Conservation (phyloP, 2,888 invertebrate genomes). For the Ophion costatus region DNA sequence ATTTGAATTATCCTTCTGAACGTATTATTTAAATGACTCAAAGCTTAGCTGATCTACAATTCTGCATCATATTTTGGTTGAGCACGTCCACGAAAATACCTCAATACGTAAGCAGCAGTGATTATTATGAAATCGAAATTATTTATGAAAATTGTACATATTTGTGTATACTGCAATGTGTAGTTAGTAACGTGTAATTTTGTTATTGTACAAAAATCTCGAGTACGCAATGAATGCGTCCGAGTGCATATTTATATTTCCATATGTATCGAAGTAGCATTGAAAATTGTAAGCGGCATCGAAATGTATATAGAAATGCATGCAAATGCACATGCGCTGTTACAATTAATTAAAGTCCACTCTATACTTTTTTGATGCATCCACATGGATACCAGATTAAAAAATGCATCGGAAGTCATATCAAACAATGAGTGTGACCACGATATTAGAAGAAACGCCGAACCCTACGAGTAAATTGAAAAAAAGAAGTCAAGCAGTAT, state of each 20-base stretch:
- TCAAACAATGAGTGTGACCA: background rate
- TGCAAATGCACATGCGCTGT: background rate
- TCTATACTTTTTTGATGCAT: background rate
- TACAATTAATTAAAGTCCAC: no score
- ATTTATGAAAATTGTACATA: slow-evolving; percentile 55
- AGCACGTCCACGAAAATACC: background rate
- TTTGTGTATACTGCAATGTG: background rate
- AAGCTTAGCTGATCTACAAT: background rate
- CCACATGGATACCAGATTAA: slow-evolving; percentile 5
- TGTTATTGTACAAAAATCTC: slow-evolving; percentile 34
- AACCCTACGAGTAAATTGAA: background rate
- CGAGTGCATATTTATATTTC: background rate
- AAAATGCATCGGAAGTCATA: background rate
- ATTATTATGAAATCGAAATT: slow-evolving; percentile 37
- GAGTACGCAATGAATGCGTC: background rate
- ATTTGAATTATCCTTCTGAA: background rate
- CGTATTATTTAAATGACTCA: background rate
- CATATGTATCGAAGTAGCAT: background rate
- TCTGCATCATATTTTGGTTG: background rate
- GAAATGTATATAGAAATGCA: background rate
- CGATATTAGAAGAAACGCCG: no score
- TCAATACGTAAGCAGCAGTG: slow-evolving; percentile 16
- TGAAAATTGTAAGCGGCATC: no score
- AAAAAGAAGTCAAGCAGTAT: background rate
- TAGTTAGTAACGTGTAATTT: slow-evolving; percentile 2